These are phyloP conservation scores for Platycheirus albimanus DNA, from an alignment of 2,888 invertebrate genomes.

Conservation along the genomic window DNA sequence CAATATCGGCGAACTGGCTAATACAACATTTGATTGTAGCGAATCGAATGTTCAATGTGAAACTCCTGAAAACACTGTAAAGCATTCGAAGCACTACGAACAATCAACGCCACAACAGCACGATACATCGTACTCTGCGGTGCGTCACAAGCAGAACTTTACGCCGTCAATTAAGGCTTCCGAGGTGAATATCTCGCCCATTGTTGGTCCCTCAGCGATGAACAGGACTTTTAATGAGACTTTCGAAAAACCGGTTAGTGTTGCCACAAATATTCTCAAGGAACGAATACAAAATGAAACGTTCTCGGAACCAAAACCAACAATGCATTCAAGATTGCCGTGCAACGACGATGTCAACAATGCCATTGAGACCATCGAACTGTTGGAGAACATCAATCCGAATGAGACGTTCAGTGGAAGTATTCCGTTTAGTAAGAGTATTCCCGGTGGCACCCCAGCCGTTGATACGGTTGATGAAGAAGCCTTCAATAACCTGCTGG, in stretches of 20 bases:
- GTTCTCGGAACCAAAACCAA: constrained; percentile 45
- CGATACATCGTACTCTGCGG: constrained; percentile 71
- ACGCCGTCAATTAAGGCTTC: constrained; percentile 78
- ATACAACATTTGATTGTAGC: constrained; percentile 75
- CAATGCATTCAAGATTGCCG: constrained; percentile 33
- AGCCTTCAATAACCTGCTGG: constrained; percentile 81
- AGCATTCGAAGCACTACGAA: constrained; percentile 77
- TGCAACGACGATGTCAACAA: constrained; percentile 61
- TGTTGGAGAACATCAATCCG: constrained; percentile 79
- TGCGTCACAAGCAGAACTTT: constrained; percentile 76
- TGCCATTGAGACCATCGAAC: constrained; percentile 77
- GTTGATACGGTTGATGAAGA: constrained; percentile 80
- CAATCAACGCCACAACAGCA: constrained; percentile 79
- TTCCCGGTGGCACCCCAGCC: constrained; percentile 70
- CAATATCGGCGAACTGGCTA: constrained; percentile 64
- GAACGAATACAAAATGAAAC: constrained; percentile 58
- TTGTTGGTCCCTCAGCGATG: constrained; percentile 74
- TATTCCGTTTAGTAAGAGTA: constrained; percentile 62
- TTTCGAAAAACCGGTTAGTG: constrained; percentile 75
- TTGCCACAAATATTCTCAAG: constrained; percentile 63
- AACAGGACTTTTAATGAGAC: constrained; percentile 76
- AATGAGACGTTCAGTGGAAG: constrained; percentile 78
- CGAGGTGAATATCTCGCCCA: constrained; percentile 80
- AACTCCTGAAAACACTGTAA: constrained; percentile 78
- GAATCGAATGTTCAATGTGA: constrained; percentile 76